Conservation (phyloP, 2,797 vertebrate species). For the Chaunax sp. region DNA sequence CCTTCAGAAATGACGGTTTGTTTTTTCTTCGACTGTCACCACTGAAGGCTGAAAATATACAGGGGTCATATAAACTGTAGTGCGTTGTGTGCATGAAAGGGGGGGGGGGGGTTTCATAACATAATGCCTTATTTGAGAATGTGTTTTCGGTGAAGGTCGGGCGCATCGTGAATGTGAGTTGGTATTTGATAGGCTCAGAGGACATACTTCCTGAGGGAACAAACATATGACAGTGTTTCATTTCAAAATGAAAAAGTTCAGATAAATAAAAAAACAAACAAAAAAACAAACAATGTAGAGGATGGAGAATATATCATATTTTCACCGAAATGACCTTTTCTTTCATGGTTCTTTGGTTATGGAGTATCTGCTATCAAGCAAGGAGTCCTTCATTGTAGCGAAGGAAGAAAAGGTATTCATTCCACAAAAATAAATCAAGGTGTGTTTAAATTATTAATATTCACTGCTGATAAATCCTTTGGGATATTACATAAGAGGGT, state of each 20-base stretch:
- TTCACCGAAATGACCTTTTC: conserved; percentile 45
- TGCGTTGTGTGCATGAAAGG: conserved; percentile 7
- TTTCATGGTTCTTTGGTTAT: conserved; percentile 8
- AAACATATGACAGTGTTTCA: conserved; percentile 31
- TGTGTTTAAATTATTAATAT: conserved; percentile 1
- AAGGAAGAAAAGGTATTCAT: neutral
- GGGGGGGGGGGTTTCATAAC: conserved; percentile 26
- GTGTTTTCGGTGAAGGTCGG: conserved; percentile 37
- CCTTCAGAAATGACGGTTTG: conserved; percentile 18
- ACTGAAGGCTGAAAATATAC: conserved; percentile 7
- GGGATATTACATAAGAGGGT: neutral
- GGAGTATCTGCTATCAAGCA: conserved; percentile 1
- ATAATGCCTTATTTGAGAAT: conserved; percentile 30
- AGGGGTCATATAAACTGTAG: neutral
- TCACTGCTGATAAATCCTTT: neutral
- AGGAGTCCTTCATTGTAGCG: conserved; percentile 2
- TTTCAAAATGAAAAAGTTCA: conserved; percentile 56
- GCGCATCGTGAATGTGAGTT: conserved; percentile 10
- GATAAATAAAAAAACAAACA: neutral
- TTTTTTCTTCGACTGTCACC: neutral
- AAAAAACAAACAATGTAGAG: neutral
- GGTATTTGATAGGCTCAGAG: conserved; percentile 40
- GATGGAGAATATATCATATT: conserved; percentile 26
- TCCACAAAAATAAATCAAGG: neutral
- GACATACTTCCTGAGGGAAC: conserved; percentile 22